These are phyloP conservation scores for Stylophora pistillata DNA, from an alignment of 64 coral and sea anemone genomes.

Conservation along the genomic window DNA sequence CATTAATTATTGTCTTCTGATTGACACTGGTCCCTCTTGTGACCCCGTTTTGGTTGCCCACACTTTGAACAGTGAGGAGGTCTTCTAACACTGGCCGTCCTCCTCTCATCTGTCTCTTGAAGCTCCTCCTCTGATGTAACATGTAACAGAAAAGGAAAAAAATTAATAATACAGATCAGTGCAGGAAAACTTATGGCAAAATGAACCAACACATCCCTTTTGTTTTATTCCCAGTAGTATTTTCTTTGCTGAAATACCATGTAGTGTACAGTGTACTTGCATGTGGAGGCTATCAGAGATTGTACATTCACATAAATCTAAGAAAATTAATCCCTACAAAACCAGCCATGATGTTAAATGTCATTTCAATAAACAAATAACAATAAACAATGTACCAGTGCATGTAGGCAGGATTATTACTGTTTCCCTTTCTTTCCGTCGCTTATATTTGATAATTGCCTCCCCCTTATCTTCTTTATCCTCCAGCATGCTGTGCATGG, in stretches of 20 bases:
- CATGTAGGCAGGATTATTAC: neutral
- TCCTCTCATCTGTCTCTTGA: neutral
- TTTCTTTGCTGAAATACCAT: neutral
- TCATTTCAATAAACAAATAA: no score
- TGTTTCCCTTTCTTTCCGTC: constrained; percentile 2
- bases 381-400: neutral
- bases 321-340: neutral
- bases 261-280: no score
- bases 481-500: no score
- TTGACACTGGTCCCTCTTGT: no score
- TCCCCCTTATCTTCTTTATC: no score
- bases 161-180: neutral
- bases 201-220: neutral
- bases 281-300: no score
- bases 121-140: constrained; percentile 11
- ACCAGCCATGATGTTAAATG: constrained; percentile 12
- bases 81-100: neutral
- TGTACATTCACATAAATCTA: no score
- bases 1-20: no score
- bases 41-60: no score
- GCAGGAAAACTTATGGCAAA: no score
- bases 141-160: neutral
- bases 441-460: neutral
- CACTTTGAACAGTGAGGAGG: constrained; percentile 14
- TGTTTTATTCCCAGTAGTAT: neutral